Percentiles rank a stretch among this genome's conserved stretches.
Evolutionary conservation across 2,888 invertebrate species (phyloP).

Genomic region (Carabus problematicus): DNA sequence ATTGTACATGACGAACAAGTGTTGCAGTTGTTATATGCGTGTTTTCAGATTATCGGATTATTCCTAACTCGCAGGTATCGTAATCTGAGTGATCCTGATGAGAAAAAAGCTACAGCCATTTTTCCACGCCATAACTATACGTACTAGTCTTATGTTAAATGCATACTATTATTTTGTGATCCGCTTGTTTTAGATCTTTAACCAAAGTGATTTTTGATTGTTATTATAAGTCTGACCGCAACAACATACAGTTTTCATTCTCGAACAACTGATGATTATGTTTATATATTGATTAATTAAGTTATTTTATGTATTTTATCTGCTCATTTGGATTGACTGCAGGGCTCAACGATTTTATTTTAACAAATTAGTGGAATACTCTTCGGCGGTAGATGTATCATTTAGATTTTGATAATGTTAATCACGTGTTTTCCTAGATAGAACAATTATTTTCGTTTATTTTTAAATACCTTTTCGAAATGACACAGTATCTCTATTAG

Average conservation of each 20-base stretch:
- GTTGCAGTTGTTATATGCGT: slow-evolving; percentile 15
- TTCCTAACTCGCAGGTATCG: slow-evolving; percentile 81
- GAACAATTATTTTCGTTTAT: not conserved
- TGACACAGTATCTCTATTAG: slow-evolving; percentile 9
- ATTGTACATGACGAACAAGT: not conserved
- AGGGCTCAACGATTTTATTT: too few relatives aligned
- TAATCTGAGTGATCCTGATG: slow-evolving; percentile 79
- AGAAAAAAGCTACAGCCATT: slow-evolving; percentile 76
- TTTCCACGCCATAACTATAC: slow-evolving; percentile 66
- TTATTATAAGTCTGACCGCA: slow-evolving; percentile 23
- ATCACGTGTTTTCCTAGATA: not conserved
- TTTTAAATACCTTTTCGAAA: slow-evolving; percentile 19
- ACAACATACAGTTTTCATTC: too few relatives aligned
- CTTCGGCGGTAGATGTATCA: not conserved
- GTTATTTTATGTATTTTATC: too few relatives aligned
- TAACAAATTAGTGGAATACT: too few relatives aligned
- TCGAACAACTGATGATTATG: too few relatives aligned
- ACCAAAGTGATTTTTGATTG: slow-evolving; percentile 30
- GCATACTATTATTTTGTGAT: slow-evolving; percentile 21
- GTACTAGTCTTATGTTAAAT: slow-evolving; percentile 53
- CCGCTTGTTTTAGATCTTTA: slow-evolving; percentile 22
- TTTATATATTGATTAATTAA: too few relatives aligned
- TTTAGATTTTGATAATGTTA: not conserved
- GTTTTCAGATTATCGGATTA: slow-evolving; percentile 78
- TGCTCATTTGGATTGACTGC: too few relatives aligned